A percentile compares a stretch with the other conserved stretches of the same genome.
These are phyloP conservation scores for Mastomys natalensis DNA, from an alignment of 2,113 vertebrate genomes.

Conservation along the genomic window DNA sequence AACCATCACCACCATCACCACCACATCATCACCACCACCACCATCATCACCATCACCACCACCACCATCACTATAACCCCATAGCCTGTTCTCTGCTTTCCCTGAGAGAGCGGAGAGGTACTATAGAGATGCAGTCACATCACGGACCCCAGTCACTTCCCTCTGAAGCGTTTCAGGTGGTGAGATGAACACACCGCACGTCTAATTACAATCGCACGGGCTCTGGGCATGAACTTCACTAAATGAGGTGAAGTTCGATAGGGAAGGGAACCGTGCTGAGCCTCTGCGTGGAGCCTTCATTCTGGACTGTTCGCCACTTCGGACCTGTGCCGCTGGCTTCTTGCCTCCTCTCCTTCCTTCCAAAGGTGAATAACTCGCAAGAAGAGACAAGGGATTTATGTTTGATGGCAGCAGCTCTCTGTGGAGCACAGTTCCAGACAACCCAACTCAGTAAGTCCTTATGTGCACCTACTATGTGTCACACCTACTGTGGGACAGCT, in stretches of 20 bases:
- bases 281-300: background rate
- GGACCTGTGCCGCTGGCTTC: background rate
- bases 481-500: background rate
- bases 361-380: background rate
- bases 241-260: too few relatives aligned
- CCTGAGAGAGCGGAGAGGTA: background rate
- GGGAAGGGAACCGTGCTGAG: background rate
- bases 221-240: background rate
- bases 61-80: background rate
- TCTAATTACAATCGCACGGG: background rate
- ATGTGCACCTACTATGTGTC: background rate
- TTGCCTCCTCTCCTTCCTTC: background rate
- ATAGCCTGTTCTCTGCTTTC: background rate
- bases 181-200: background rate
- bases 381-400: background rate
- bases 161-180: background rate
- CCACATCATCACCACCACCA: background rate
- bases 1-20: background rate
- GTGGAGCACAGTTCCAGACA: background rate
- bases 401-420: background rate
- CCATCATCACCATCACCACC: fast-evolving
- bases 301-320: background rate
- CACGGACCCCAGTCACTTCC: background rate
- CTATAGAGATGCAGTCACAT: too few relatives aligned
- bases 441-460: background rate